Evolutionary conservation across 2,888 invertebrate genomes (phyloP), one percentile per base, ranked within the genome.

Genomic region (Oscheius sp.): DNA sequence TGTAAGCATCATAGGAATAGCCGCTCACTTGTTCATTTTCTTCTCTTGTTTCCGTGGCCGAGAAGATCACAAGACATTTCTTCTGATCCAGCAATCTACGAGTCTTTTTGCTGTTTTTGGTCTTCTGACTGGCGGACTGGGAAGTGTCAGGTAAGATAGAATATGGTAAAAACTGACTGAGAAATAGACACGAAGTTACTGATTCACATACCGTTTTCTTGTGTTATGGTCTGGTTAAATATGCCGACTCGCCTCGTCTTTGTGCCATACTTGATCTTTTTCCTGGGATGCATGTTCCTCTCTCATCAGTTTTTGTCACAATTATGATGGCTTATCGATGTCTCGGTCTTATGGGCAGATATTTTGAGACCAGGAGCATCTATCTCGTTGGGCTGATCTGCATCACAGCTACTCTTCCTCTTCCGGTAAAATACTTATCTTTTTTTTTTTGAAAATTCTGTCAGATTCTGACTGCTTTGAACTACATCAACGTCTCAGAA

Each of bases 181-280:
- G n/a, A 49, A n/a, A n/a, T 55, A 55, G 55, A 55, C 55, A 55
- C 23, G 55, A 55, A 21, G 13, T 55, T 7, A 55, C 21, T 3
- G 21, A 25, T 23, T 2, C 23, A 6, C 23, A 55, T 55, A 25
- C 13, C 13, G 13, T 55, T 3, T 55, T 55, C 13, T 23, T 55
- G 25, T 23, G 55, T 13, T 55, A 55, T 23, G 55, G 55, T 18
- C 25, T 21, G 2, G 5, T 55, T 7, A 21, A 21, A 21, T 23
- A 55, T 23, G 3, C 21, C 3, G 25, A 21, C 5, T 13, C 21
- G 2, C 23, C 23, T 6, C 55, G 21, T 7, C 55, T 55, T 2
- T 23, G 25, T 21, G 13, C 23, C 21, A 23, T 55, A 23, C 13
- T 55, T 3, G 25, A 55, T 25, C 21, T 55, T 13, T 55, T 55